These are phyloP conservation scores for Thaleichthys pacificus DNA, from an alignment of 2,797 vertebrate species.

Conservation along the genomic window DNA sequence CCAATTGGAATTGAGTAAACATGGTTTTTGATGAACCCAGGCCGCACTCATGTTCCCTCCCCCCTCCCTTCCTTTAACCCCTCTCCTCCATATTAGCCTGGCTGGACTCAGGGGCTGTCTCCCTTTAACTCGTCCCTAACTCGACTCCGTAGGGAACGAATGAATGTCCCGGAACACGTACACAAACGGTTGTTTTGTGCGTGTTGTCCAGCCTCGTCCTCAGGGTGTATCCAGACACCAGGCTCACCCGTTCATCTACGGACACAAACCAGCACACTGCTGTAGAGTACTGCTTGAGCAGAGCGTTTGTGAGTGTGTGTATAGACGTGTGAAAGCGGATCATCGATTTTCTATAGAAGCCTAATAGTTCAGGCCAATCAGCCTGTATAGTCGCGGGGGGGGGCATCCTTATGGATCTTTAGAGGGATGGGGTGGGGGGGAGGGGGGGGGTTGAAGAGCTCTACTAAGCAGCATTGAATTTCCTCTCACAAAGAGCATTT, in stretches of 20 bases:
- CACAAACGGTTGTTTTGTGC: no score
- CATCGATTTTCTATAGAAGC: background rate
- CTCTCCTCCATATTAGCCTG: slow-evolving; percentile 34
- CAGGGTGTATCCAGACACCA: background rate
- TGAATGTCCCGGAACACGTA: no score
- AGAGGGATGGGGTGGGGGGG: no score
- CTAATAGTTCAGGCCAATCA: slow-evolving; percentile 51
- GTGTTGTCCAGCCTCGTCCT: no score
- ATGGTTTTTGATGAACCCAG: slow-evolving; percentile 57
- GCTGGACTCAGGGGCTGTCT: slow-evolving; percentile 41
- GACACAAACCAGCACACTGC: no score
- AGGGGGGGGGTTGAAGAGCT: background rate
- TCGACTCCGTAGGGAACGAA: no score
- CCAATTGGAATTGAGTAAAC: slow-evolving; percentile 59
- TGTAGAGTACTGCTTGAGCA: background rate
- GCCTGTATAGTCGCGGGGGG: slow-evolving; percentile 31
- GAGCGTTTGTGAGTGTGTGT: background rate
- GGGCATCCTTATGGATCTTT: slow-evolving; percentile 15
- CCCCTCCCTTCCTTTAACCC: no score
- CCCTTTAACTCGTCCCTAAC: slow-evolving; percentile 42
- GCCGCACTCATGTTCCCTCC: no score
- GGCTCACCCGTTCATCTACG: background rate
- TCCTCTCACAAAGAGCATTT: slow-evolving; percentile 4
- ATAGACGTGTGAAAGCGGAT: background rate
- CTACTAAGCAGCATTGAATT: slow-evolving; percentile 26